phyloP scores from a whole-genome alignment of 1,140 invertebrate genomes.

The Sitodiplosis mosellana region DNA sequence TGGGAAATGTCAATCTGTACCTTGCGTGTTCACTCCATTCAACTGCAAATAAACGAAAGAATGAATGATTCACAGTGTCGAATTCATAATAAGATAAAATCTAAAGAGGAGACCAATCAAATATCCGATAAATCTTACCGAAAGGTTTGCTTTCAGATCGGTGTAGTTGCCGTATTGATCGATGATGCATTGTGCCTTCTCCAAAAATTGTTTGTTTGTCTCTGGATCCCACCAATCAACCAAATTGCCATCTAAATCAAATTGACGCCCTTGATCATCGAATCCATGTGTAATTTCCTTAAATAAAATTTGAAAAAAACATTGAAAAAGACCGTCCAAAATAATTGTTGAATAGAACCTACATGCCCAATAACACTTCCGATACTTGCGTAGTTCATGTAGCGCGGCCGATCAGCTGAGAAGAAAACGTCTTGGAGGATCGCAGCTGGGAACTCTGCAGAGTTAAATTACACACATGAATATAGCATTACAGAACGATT shows the following conservation, averaged over 20 bases:
- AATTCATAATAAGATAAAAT: too few relatives aligned
- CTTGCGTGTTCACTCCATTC: too few relatives aligned
- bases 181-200: conserved; percentile 46
- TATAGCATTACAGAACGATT: background rate
- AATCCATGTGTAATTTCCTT: conserved; percentile 50
- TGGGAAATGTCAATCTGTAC: too few relatives aligned
- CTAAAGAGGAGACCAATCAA: too few relatives aligned
- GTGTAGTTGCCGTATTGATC: conserved; percentile 47
- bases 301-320: too few relatives aligned
- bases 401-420: conserved; percentile 38
- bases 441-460: conserved; percentile 45
- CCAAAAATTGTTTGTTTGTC: conserved; percentile 29
- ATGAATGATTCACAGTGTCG: too few relatives aligned
- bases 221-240: conserved; percentile 35
- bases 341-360: too few relatives aligned
- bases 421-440: conserved; percentile 59
- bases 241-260: conserved; percentile 54
- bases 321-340: conserved; percentile 15
- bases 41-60: too few relatives aligned
- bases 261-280: conserved; percentile 45
- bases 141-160: background rate
- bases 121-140: background rate
- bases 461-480: background rate
- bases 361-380: conserved; percentile 39
- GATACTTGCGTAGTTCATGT: conserved; percentile 48